Percentiles rank a stretch among this genome's conserved stretches.
Evolutionary conservation across 2,113 vertebrate genomes (phyloP).

Genomic region (human): GRCh38 chr1:190220501-190221000

Average conservation of each 20-base stretch:
- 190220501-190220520: no score
- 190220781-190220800: not conserved
- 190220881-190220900: not conserved
- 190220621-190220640: not conserved
- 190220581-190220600: no score
- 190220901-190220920: not conserved
- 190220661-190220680: not conserved
- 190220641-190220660: not conserved
- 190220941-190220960: not conserved
- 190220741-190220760: no score
- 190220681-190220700: not conserved
- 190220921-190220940: not conserved
- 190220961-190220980: not conserved
- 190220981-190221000: not conserved
- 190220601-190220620: no score
- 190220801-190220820: no score
- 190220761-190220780: not conserved
- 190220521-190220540: no score
- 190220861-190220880: not conserved
- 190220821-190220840: not conserved
- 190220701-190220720: not conserved
- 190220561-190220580: no score
- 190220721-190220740: not conserved
- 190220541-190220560: not conserved
- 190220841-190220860: not conserved